These are phyloP conservation scores for Panurus biarmicus DNA, from an alignment of 2,113 vertebrate genomes.

Conservation along the genomic window DNA sequence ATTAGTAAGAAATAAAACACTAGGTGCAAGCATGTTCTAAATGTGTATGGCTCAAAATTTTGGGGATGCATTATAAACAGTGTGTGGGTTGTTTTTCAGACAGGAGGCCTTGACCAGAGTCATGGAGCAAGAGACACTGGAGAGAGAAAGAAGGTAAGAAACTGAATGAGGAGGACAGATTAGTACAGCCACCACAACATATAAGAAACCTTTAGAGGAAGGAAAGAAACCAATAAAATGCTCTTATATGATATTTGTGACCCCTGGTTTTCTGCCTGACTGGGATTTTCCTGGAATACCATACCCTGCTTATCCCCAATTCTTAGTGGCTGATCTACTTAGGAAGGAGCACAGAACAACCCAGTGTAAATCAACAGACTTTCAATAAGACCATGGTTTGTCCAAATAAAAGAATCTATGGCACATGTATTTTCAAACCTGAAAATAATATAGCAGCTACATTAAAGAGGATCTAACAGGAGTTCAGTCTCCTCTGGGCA, in stretches of 20 bases:
- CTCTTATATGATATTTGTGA: background rate
- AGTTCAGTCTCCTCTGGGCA: slow-evolving; percentile 10
- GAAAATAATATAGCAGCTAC: background rate
- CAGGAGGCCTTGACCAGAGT: background rate
- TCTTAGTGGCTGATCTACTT: background rate
- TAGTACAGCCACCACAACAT: background rate
- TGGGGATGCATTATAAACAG: background rate
- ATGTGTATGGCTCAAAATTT: background rate
- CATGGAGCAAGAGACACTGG: background rate
- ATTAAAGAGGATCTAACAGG: background rate
- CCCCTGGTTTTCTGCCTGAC: background rate
- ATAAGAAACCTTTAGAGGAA: background rate
- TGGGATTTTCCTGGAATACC: background rate
- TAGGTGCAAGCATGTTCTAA: background rate
- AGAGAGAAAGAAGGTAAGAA: background rate
- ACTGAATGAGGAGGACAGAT: background rate
- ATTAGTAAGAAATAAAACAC: background rate
- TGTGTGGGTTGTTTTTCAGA: background rate
- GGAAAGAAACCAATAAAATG: background rate
- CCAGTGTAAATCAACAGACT: background rate
- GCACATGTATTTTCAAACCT: background rate
- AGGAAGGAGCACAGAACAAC: background rate
- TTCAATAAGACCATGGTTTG: background rate
- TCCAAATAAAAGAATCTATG: background rate
- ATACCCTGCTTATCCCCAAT: background rate